Base-by-base conservation (phyloP, 2,888 invertebrate species). In the Himalopsyche kuldschensis region DNA sequence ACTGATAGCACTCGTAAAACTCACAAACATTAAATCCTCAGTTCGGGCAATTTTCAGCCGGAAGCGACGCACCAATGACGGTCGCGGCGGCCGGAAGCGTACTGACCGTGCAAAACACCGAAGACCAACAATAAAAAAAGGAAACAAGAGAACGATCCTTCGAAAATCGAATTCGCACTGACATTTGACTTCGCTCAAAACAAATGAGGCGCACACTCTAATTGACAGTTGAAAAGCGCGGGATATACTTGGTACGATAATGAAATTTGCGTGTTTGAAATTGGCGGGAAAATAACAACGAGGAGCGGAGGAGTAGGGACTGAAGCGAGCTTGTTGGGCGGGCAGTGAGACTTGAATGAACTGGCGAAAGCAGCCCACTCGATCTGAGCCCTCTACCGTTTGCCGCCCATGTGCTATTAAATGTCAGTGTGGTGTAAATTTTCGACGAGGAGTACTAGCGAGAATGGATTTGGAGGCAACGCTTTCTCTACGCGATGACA, bases 321-420 rank as follows among this genome's bases (percentile, higher is more conserved):
- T 47, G 47, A 46, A 77, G 78, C 82, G 76, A 75, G 78, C 75
- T 76, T 55, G 76, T 80, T 80, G 80, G 55, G 63, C 82, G 75
- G 82, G 55, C 41, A 55, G 78, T 46, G 82, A 48, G 78, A 69
- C 82, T 82, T 82, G 82, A 82, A 82, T 82, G 82, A 82, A 79
- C 78, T 79, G 78, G 82, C 75, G 80, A 82, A 69, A 27, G 75
- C 82, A 75, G 82, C 82, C 82, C 82, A 82, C 82, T 47, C 82
- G 82, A 46, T 69, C 63, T 31, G 78, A 82, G 82, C 82, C 82
- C 82, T 81, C 81, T 30, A 48, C 20, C 31, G 48, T 20, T 78
- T 82, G 69, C 82, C 82, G 78, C 78, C 82, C 82, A 78, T 78
- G 78, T 69, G 69, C 41, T 69, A 69, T 69, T 69, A 24, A 27